A percentile compares a stretch with the other conserved stretches of the same genome.
Evolutionary conservation across 2,888 invertebrate species (phyloP).

Genomic region (Phasia obesa): DNA sequence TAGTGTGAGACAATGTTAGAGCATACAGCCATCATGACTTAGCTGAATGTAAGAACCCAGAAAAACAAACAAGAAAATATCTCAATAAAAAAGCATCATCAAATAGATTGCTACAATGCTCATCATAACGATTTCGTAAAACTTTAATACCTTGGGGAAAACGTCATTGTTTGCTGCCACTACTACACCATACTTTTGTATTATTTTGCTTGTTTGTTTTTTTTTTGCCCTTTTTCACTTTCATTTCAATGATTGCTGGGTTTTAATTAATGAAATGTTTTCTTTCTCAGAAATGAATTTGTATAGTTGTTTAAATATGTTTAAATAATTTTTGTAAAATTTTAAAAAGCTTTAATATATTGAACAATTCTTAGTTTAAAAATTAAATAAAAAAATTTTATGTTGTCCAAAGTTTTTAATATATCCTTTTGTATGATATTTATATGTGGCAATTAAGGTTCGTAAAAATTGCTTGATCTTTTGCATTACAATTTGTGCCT

Average conservation of each 20-base stretch:
- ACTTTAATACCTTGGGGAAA: constrained; percentile 68
- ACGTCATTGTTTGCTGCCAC: constrained; percentile 58
- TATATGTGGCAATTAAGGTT: too few relatives aligned
- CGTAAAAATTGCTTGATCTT: too few relatives aligned
- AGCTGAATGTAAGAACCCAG: background rate
- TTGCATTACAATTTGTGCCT: background rate
- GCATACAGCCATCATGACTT: constrained; percentile 37
- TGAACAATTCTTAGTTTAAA: too few relatives aligned
- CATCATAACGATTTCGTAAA: constrained; percentile 67
- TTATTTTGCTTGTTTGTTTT: constrained; percentile 13
- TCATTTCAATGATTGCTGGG: constrained; percentile 4
- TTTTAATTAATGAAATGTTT: constrained; percentile 61
- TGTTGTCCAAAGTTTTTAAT: too few relatives aligned
- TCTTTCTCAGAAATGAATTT: constrained; percentile 13
- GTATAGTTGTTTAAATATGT: background rate
- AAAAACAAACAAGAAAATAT: constrained; percentile 2
- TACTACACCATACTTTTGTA: constrained; percentile 37
- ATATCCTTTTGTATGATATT: too few relatives aligned
- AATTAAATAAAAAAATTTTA: too few relatives aligned
- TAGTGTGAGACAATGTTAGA: constrained; percentile 42
- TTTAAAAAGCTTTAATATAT: too few relatives aligned
- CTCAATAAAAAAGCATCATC: constrained; percentile 7
- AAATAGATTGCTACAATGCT: constrained; percentile 56
- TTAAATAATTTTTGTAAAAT: background rate
- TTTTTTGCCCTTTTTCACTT: background rate